phyloP scores from a whole-genome alignment of 2,797 vertebrate genomes.

The Potorous gilbertii region DNA sequence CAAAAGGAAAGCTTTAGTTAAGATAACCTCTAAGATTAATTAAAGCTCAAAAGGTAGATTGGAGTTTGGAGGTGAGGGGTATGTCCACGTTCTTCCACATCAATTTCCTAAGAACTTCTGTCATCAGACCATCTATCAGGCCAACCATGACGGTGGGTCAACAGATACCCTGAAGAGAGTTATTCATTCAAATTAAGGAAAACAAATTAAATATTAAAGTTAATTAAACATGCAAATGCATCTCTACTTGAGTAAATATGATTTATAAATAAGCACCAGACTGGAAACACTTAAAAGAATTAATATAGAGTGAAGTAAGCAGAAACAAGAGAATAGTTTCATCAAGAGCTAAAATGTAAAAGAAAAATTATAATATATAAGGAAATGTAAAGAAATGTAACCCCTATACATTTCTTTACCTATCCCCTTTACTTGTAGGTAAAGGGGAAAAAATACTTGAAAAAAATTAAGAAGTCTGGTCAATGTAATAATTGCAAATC shows the following conservation, averaged over 20 bases:
- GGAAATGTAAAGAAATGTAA: not conserved
- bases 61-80: not conserved
- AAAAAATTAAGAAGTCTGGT: not conserved
- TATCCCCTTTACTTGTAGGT: not conserved
- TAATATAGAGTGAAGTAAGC: not conserved
- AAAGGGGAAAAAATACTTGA: not conserved
- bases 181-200: not conserved
- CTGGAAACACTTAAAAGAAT: not conserved
- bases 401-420: not conserved
- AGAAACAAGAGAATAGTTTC: not conserved
- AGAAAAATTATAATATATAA: not conserved
- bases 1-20: not conserved
- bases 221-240: not conserved
- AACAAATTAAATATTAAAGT: not conserved
- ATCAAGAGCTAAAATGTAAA: not conserved
- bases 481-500: not conserved
- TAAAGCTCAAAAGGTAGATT: not conserved
- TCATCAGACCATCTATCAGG: not conserved
- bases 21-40: not conserved
- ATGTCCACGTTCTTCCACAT: not conserved
- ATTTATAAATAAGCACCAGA: not conserved
- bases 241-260: not conserved
- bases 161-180: not conserved
- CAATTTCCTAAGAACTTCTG: not conserved
- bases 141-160: not conserved